phyloP scores from a whole-genome alignment of 2,888 invertebrate species.

The Invenusta paracnida region DNA sequence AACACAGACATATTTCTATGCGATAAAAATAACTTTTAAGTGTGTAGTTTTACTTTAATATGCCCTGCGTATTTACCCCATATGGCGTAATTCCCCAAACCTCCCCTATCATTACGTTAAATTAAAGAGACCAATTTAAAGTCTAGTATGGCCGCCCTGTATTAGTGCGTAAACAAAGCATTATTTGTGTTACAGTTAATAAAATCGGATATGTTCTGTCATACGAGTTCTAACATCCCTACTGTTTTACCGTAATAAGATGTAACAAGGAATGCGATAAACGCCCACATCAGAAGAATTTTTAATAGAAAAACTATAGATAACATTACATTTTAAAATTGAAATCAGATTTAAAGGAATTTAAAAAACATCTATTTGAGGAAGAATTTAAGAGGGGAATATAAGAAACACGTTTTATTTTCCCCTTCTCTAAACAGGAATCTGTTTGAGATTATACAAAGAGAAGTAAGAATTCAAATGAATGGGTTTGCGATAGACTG shows the following conservation, averaged over 20 bases:
- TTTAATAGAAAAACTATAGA: background rate
- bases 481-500: background rate
- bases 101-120: no score
- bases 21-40: constrained; percentile 26
- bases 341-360: background rate
- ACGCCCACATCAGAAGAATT: no score
- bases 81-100: constrained; percentile 13
- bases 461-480: background rate
- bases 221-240: background rate
- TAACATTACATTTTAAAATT: background rate
- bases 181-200: no score
- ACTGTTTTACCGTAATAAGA: background rate
- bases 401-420: background rate
- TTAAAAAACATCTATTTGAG: background rate
- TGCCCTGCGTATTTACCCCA: constrained; percentile 12
- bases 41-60: constrained; percentile 1
- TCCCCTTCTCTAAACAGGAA: background rate
- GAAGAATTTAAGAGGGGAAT: background rate
- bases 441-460: background rate
- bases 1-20: constrained; percentile 25
- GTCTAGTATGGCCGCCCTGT: background rate
- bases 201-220: no score
- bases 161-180: background rate
- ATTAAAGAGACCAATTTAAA: no score
- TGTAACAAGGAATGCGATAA: background rate